Evolutionary conservation across 2,113 vertebrate species (phyloP), one percentile per base, ranked within the genome.

Genomic region (Gnathonemus echidnorhynchus): DNA sequence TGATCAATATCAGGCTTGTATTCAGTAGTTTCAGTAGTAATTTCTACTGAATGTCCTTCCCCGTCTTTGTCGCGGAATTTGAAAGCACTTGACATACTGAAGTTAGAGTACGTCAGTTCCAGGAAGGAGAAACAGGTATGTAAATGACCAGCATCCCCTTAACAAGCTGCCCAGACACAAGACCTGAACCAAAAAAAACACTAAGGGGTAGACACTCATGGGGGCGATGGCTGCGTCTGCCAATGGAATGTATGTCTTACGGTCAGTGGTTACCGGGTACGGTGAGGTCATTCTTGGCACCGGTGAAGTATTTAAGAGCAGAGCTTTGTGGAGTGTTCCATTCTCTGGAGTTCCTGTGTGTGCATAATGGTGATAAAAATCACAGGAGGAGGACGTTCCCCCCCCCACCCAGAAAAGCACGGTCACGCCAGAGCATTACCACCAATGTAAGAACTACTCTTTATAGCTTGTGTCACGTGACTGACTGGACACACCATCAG

Each of bases 241-340:
- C 17, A 80, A 13, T 56, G 24, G 52, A 88, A 84, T 85, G 46
- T 46, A 35, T 1, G 27, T 84, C 80, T 19, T 35, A 53, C n/a
- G 35, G 24, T 52, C 58, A 52, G 19, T 53, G 84, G 58, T 50
- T 77, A 77, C 50, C 50, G 48, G 62, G 88, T 74, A 17, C 13
- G 46, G 9, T 53, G 70, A 89, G 21, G 35, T 49, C 49, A 88
- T 80, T 83, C 49, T 83, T 83, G 50, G 90, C 90, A 88, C 4
- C 3, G 84, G 21, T 35, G 13, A 31, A 70, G 27, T 53, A 35
- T 84, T 84, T 56, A 56, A 87, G 83, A 45, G 83, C 42, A 56
- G 86, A 52, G 48, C n/a, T 27, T 53, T 27, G 45, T 88, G 42
- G 39, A 88, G 3, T 50, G 11, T n/a, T 19, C 46, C 66, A 27